Evolutionary conservation across 2,888 invertebrate species (phyloP), one percentile per base, ranked within the genome.

Genomic region (Platycheirus rosarum): DNA sequence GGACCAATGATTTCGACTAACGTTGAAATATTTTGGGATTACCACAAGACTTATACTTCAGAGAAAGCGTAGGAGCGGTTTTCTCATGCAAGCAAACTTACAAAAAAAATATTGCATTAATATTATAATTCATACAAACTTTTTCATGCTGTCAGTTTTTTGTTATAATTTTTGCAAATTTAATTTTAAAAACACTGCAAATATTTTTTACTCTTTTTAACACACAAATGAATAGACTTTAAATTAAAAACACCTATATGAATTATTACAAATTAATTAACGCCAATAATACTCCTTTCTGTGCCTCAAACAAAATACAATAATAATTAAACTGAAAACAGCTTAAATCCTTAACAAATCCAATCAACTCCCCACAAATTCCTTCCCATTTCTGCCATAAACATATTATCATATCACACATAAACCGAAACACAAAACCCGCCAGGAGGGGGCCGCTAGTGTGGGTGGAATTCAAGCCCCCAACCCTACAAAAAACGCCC

Each of bases 181-280:
- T 23, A 4, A 23, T 23, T 23, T 71, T 71, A 60, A 53, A n/a
- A n/a, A n/a, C n/a, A n/a, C n/a, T n/a, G n/a, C n/a, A n/a, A n/a
- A n/a, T n/a, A n/a, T n/a, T n/a, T n/a, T n/a, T n/a, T n/a, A n/a
- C n/a, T n/a, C n/a, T n/a, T n/a, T n/a, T 55, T 48, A 40, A 18
- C 63, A 51, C 46, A 65, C 63, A 16, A 65, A 63, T 80, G 49
- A 69, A 80, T 57, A 14, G 49, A 32, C 37, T 18, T 48, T 23
- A 53, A 53, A 65, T 80, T 70, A 65, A 75, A 75, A n/a, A n/a
- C n/a, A n/a, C n/a, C n/a, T n/a, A n/a, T 65, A 70, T 65, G 69
- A 48, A 75, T 75, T 80, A 75, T 70, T 66, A 65, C 65, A 57
- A 69, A 70, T 76, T 75, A 80, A 80, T 80, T 75, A 75, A 65